Evolutionary conservation across 1,140 invertebrate species (phyloP).

Genomic region (Phortica variegata): DNA sequence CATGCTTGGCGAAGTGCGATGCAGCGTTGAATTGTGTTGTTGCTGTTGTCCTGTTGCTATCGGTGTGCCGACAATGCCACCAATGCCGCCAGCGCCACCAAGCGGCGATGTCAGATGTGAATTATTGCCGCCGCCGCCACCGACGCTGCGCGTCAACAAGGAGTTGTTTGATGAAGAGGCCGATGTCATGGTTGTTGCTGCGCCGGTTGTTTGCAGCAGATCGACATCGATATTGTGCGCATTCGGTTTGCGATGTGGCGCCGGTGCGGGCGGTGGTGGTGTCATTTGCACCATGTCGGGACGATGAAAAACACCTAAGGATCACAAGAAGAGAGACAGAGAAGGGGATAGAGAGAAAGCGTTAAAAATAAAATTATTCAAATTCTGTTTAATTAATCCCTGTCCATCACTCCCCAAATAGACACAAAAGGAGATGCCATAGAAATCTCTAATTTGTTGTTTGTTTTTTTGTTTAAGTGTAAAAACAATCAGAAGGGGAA

Average conservation of each 20-base stretch:
- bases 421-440: too few species aligned
- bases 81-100: not conserved
- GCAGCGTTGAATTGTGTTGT: constrained; percentile 30
- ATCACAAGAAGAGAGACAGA: too few species aligned
- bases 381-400: too few species aligned
- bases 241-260: constrained; percentile 51
- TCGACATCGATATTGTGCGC: constrained; percentile 25
- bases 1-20: constrained; percentile 32
- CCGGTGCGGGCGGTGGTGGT: constrained; percentile 52
- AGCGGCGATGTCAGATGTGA: constrained; percentile 18
- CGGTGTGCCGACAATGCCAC: not conserved
- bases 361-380: too few species aligned
- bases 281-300: constrained; percentile 55
- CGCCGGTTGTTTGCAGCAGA: constrained; percentile 29
- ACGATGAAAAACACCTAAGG: constrained; percentile 48
- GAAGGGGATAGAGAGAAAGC: too few species aligned
- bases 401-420: too few species aligned
- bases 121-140: constrained; percentile 28
- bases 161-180: not conserved
- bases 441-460: too few species aligned
- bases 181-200: too few species aligned
- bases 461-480: too few species aligned
- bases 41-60: constrained; percentile 18
- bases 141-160: too few species aligned
- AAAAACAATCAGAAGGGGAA: too few species aligned